Evolutionary conservation across 2,888 invertebrate species (phyloP).

Genomic region (Branchellion lobata): DNA sequence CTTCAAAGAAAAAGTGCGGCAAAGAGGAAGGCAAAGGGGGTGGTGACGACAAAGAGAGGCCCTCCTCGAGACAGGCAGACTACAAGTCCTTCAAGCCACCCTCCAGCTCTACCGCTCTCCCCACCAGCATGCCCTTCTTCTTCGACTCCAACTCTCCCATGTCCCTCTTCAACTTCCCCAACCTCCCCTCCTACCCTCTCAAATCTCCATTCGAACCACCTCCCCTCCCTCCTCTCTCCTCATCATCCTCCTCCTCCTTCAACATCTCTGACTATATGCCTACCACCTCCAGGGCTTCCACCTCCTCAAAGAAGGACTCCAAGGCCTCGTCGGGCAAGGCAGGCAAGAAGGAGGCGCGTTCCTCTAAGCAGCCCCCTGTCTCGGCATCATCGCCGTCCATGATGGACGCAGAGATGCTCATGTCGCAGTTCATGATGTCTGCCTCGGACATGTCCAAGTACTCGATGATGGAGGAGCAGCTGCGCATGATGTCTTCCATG

Average conservation of each 20-base stretch:
- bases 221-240: neutral
- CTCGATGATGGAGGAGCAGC: constrained; percentile 36
- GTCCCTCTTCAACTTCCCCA: constrained; percentile 30
- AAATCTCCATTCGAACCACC: constrained; percentile 34
- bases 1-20: constrained; percentile 12
- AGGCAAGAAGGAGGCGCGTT: neutral
- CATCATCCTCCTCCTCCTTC: constrained; percentile 5
- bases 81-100: constrained; percentile 1
- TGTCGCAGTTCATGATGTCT: constrained; percentile 15
- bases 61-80: neutral
- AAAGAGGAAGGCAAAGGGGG: neutral
- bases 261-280: neutral
- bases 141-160: constrained; percentile 17
- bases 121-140: constrained; percentile 27
- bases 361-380: neutral
- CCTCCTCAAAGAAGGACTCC: constrained; percentile 27
- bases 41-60: neutral
- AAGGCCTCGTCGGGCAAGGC: neutral
- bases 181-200: constrained; percentile 16
- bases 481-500: constrained; percentile 40
- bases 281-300: too few relatives aligned
- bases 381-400: constrained; percentile 12
- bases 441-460: constrained; percentile 16
- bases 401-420: constrained; percentile 15
- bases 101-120: neutral